These are phyloP conservation scores for Sardina pilchardus DNA, from an alignment of 2,113 vertebrate genomes.

Conservation along the genomic window DNA sequence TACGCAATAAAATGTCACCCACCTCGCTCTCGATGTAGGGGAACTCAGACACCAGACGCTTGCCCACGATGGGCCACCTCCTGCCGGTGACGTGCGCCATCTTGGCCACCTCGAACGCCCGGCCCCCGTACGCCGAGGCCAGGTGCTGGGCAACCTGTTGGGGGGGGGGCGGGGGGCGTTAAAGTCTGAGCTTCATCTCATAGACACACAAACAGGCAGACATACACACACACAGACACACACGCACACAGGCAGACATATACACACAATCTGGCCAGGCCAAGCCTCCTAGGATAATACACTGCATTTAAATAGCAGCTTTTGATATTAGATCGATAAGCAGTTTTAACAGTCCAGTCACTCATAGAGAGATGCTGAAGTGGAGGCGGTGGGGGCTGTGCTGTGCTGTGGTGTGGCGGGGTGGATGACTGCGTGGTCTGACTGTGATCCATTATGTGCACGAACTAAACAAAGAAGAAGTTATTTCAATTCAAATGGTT, in stretches of 20 bases:
- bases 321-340: conserved; percentile 76
- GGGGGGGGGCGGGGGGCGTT: not conserved
- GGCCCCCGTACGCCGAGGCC: conserved; percentile 73
- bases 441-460: conserved; percentile 79
- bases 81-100: conserved; percentile 76
- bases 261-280: conserved; percentile 55
- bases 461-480: conserved; percentile 79
- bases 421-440: conserved; percentile 67
- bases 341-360: conserved; percentile 75
- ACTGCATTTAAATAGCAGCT: conserved; percentile 75
- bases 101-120: conserved; percentile 77
- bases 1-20: conserved; percentile 34
- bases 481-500: conserved; percentile 83
- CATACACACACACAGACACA: not conserved
- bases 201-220: not conserved
- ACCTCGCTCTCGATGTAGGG: conserved; percentile 82
- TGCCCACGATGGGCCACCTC: conserved; percentile 80
- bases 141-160: conserved; percentile 87
- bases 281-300: conserved; percentile 62
- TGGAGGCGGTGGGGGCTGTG: not conserved
- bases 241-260: conserved; percentile 1
- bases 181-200: not conserved
- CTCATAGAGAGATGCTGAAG: conserved; percentile 69
- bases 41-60: conserved; percentile 77
- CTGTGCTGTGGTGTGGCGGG: conserved; percentile 50